A percentile compares a stretch with the other conserved stretches of the same genome.
Conservation (phyloP, 2,888 invertebrate genomes). For the Gerosis bhagava region DNA sequence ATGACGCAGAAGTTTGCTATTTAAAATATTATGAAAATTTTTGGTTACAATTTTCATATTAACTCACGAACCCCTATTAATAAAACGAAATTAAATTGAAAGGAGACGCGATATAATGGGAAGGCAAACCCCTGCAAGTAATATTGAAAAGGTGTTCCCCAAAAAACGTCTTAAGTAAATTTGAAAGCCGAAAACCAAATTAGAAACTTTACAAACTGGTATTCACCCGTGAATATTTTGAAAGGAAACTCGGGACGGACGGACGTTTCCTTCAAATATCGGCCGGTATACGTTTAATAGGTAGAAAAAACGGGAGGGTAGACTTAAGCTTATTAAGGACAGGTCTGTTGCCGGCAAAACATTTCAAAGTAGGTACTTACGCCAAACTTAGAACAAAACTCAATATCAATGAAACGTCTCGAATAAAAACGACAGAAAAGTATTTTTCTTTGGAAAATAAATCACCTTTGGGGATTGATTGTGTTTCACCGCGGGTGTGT, state of each 20-base stretch:
- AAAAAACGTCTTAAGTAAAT: constrained; percentile 54
- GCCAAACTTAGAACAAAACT: constrained; percentile 69
- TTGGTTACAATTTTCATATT: no score
- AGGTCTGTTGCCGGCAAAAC: constrained; percentile 54
- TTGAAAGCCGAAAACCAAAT: constrained; percentile 54
- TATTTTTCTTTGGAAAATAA: constrained; percentile 72
- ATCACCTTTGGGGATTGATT: constrained; percentile 52
- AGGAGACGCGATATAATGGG: constrained; percentile 4
- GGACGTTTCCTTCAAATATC: constrained; percentile 49
- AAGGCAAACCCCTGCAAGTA: constrained; percentile 11
- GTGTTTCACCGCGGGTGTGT: constrained; percentile 1
- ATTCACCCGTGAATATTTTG: constrained; percentile 43
- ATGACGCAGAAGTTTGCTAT: no score
- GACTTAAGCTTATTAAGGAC: constrained; percentile 64
- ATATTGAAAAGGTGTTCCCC: constrained; percentile 46
- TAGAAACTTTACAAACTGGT: constrained; percentile 47
- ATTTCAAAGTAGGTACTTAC: constrained; percentile 65
- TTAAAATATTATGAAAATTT: no score
- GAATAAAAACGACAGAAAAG: constrained; percentile 54
- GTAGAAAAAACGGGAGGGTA: constrained; percentile 49
- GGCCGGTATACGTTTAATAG: constrained; percentile 43
- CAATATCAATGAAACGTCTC: constrained; percentile 71
- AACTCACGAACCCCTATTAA: no score
- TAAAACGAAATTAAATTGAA: constrained; percentile 1
- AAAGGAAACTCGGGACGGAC: constrained; percentile 44